These are phyloP conservation scores for Rhabdomys dilectus DNA, from an alignment of 2,113 vertebrate species.

Conservation along the genomic window DNA sequence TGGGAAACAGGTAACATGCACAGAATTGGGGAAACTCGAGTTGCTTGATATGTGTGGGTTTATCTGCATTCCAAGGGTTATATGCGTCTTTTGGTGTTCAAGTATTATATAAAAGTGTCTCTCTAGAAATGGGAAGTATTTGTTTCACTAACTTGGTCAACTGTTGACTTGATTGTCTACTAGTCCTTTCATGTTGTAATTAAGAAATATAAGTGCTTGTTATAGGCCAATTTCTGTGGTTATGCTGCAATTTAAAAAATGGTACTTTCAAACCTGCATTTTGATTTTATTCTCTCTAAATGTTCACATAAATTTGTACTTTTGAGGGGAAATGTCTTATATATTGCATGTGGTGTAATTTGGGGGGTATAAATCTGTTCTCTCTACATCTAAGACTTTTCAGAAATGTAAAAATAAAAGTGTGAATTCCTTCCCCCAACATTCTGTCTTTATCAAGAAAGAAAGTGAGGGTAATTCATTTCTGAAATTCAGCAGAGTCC, in stretches of 20 bases:
- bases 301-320: constrained; percentile 47
- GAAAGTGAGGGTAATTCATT: constrained; percentile 37
- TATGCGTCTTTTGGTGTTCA: constrained; percentile 74
- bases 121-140: constrained; percentile 45
- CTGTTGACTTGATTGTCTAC: constrained; percentile 27
- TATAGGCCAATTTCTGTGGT: neutral
- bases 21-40: constrained; percentile 74
- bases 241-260: constrained; percentile 29
- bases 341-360: constrained; percentile 60
- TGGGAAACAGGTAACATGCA: constrained; percentile 97
- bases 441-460: constrained; percentile 43
- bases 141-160: constrained; percentile 81
- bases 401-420: constrained; percentile 71
- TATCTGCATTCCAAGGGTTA: constrained; percentile 80
- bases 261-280: constrained; percentile 63
- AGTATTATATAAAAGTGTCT: constrained; percentile 66
- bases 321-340: constrained; percentile 58
- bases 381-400: constrained; percentile 52
- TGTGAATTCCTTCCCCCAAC: constrained; percentile 62
- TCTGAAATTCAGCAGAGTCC: constrained; percentile 16
- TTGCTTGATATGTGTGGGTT: constrained; percentile 83
- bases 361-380: constrained; percentile 49
- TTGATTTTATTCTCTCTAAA: constrained; percentile 65
- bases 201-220: constrained; percentile 34
- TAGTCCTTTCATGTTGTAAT: constrained; percentile 29